A percentile compares a stretch with the other conserved stretches of the same genome.
phyloP scores from a whole-genome alignment of 2,797 vertebrate genomes.

The Muscicapa striata region DNA sequence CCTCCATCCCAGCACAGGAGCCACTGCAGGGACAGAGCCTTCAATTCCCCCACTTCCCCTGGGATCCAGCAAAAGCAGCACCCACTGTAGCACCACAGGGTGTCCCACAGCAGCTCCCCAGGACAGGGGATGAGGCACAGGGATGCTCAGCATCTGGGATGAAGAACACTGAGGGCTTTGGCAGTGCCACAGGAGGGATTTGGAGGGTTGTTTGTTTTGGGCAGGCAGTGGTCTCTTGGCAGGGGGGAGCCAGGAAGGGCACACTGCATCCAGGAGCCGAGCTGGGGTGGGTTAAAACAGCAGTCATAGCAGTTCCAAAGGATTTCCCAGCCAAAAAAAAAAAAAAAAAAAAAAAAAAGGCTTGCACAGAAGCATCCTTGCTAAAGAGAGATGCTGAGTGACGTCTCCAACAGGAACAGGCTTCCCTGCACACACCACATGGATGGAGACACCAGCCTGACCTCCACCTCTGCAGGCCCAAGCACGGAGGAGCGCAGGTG shows the following conservation, averaged over 20 bases:
- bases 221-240: neutral
- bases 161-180: neutral
- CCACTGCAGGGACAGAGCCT: neutral
- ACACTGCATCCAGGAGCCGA: fast-evolving
- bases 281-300: neutral
- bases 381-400: neutral
- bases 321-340: neutral
- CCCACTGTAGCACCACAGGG: fast-evolving
- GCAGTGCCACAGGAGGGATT: fast-evolving
- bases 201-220: neutral
- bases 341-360: too few relatives aligned
- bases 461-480: neutral
- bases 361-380: neutral
- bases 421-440: neutral
- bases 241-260: neutral
- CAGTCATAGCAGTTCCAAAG: neutral
- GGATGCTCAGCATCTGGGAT: neutral
- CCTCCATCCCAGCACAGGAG: neutral
- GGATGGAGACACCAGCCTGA: fast-evolving
- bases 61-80: neutral
- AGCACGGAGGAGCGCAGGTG: fast-evolving
- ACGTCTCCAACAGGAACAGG: neutral
- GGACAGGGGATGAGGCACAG: fast-evolving
- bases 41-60: neutral
- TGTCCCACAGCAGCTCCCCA: fast-evolving